A percentile compares a stretch with the other conserved stretches of the same genome.
Evolutionary conservation across 2,888 invertebrate species (phyloP).

Genomic region (Hyposoter didymator): DNA sequence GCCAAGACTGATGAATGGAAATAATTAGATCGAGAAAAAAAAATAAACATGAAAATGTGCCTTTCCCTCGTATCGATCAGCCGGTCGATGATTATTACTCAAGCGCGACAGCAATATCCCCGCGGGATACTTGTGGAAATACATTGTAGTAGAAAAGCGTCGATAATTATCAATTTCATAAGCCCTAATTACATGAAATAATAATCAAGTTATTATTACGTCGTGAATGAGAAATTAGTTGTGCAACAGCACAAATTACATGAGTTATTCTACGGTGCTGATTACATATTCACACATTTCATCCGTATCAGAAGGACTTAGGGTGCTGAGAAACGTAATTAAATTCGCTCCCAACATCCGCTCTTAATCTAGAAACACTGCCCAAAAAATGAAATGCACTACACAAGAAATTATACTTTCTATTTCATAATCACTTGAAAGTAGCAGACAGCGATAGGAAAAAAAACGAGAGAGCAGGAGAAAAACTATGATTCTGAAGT

Average conservation of each 20-base stretch:
- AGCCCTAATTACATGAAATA: conserved; percentile 3
- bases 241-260: neutral
- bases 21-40: no score
- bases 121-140: neutral
- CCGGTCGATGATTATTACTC: neutral
- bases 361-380: no score
- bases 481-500: no score
- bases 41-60: no score
- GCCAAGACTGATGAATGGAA: no score
- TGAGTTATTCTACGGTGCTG: neutral
- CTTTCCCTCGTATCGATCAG: conserved; percentile 8
- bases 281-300: neutral
- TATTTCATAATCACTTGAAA: neutral
- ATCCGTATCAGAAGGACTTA: no score
- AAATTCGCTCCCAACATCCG: no score
- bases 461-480: neutral
- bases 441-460: no score
- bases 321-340: no score
- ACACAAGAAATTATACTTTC: neutral
- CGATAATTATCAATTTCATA: neutral
- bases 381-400: no score
- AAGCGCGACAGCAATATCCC: neutral
- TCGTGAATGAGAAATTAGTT: neutral
- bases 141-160: neutral
- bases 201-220: conserved; percentile 26